Base-by-base conservation (phyloP, 37 sponge, comb jelly and placozoan genomes). In the Theonella swinhoei region DNA sequence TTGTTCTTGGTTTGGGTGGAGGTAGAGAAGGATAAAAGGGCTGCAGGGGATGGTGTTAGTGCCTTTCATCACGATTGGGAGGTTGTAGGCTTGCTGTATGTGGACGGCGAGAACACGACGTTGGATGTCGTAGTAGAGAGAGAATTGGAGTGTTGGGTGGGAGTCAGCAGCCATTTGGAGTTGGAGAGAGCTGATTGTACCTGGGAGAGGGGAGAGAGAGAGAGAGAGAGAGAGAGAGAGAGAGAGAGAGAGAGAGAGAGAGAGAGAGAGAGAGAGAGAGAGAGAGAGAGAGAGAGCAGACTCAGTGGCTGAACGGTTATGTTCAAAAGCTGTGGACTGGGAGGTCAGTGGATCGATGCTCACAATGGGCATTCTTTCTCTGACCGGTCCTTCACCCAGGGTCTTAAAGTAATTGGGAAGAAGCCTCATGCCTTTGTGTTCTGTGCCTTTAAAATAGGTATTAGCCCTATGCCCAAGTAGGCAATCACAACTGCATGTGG, bases 91-190 rank as follows among this genome's bases (percentile, higher is more conserved):
- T 30, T 86, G 68, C 31, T 70, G 67, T 17, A 92, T 47, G 37
- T 87, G 68, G 61, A 87, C 87, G 0, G 93, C 74, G 36, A 78
- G 81, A 25, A 73, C 22, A 20, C 76, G 33, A 8, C 80, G 74
- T 61, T 91, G 89, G 14, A 83, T 81, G 74, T 91, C 89, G 31
- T 89, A 89, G 60, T 79, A 85, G 25, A 91, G 77, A 39, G 89
- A 80, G 63, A 78, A 88, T 36, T 88, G 67, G 1, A 94, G 75
- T 31, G 82, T 88, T 23, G 90, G 81, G 35, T 24, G 39, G 34
- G 71, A 75, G 66, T 54, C 73, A 0, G 64, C n/a, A 28, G 29
- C 58, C 0, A n/a, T 19, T 0, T 25, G 47, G 32, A 9, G 41
- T 32, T n/a, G n/a, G 68, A 0, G 67, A 29, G 75, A 42, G 29